Evolutionary conservation across 2,113 vertebrate species (phyloP), one percentile per base, ranked within the genome.

Genomic region (Loxodonta africana): DNA sequence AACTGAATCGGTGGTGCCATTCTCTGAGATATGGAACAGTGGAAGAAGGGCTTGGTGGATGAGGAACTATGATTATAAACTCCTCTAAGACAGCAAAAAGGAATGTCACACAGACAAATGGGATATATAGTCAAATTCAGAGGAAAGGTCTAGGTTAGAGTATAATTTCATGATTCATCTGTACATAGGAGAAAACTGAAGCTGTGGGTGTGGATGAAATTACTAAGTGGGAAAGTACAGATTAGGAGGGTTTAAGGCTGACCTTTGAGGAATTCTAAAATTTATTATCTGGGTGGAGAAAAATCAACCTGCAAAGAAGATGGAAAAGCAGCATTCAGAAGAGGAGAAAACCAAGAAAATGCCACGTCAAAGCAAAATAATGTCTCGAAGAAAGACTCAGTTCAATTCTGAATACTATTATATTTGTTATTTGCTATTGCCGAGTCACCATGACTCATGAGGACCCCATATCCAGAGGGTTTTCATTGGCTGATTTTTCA

Each of bases 301-400:
- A 95, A 86, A 71, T 71, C 69, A 65, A 12, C n/a, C 62, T 63
- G 18, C 11, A 91, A 90, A 71, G 53, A 95, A 94, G 30, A 69
- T 14, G n/a, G 48, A 87, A 84, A 91, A 80, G 14, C 4, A 88
- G 15, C 67, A 12, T 84, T 65, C 46, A 83, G 33, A 91, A 53
- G 67, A 88, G 26, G 23, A 83, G 51, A 37, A 95, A 93, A 67
- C 20, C 28, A 53, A 4, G 1, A 46, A 80, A 63, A 63, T 17
- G 15, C 7, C 71, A 14, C 57, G 21, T 57, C 65, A 94, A 91
- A 23, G 33, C 15, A 83, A 83, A 91, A 85, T 77, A 20, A 88
- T 28, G 1, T 93, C 23, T 44, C 60, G 51, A 76, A 94, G 48
- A 83, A 96, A 20, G n/a, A 20, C 60, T 85, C 46, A 88, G 48